phyloP scores from a whole-genome alignment of 2,113 vertebrate species.

The Misgurnus anguillicaudatus region DNA sequence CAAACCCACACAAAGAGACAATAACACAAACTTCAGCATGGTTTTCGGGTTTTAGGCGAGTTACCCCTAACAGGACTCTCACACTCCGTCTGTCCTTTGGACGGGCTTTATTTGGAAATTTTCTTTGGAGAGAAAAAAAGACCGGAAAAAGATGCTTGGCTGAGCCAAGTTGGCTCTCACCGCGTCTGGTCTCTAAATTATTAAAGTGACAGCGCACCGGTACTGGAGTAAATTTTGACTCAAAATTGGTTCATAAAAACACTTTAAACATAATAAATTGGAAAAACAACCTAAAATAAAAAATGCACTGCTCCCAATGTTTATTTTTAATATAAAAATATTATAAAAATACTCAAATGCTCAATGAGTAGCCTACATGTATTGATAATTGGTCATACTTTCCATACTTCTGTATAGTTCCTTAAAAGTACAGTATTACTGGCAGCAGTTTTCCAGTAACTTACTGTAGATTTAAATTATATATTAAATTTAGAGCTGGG shows the following conservation, averaged over 20 bases:
- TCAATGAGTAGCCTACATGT: no score
- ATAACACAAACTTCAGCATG: constrained; percentile 44
- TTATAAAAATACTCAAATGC: no score
- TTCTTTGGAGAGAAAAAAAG: constrained; percentile 15
- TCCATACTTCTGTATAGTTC: no score
- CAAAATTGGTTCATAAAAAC: background rate
- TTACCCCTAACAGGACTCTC: background rate
- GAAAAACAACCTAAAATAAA: background rate
- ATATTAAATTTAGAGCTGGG: no score
- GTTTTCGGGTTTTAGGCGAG: constrained; percentile 1
- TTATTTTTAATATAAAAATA: no score
- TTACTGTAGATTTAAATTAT: no score
- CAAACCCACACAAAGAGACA: constrained; percentile 49
- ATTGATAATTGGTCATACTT: no score
- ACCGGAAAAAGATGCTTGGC: constrained; percentile 39
- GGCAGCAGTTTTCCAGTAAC: no score
- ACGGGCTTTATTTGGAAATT: constrained; percentile 49
- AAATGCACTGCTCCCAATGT: no score
- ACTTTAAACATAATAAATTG: background rate
- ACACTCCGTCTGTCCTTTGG: constrained; percentile 36
- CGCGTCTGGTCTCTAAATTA: constrained; percentile 28
- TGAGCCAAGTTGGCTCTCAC: no score
- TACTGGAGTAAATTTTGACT: background rate
- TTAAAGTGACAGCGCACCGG: constrained; percentile 48
- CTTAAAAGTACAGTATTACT: no score